Evolutionary conservation across 2,113 vertebrate genomes (phyloP), one percentile per base, ranked within the genome.

Genomic region (Hyla sarda): DNA sequence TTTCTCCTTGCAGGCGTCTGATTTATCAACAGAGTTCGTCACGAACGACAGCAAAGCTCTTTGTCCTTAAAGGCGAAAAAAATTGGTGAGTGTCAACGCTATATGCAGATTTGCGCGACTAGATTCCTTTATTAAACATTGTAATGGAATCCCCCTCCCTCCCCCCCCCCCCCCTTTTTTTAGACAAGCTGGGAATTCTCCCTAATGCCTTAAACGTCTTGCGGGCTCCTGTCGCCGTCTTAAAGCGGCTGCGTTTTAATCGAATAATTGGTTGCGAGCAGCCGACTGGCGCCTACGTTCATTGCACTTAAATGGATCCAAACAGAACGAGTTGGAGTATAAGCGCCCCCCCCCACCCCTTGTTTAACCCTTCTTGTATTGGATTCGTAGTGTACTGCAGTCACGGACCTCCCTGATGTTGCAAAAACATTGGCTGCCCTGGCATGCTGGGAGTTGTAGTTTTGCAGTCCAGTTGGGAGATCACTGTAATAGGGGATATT

Each of bases 31-130:
- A 92, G 97, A 99, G 90, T 95, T 98, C 90, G 93, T 94, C 95
- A 95, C 98, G 87, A 94, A 95, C 91, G 97, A 98, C 95, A 97
- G 96, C 95, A 97, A 98, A 96, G 97, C 96, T 88, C 96, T 98
- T 90, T 98, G 96, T 95, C 97, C 97, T 95, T 99, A 95, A 97
- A n/a, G n/a, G 89, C 58, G 28, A 2, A 62, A 78, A n/a, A n/a
- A n/a, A n/a, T n/a, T 91, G 97, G 98, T 99, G 95, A 98, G 97
- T 96, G 9, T 88, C 88, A n/a, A 1, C 32, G 12, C 52, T 45
- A 9, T 11, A 19, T 32, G 65, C 5, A 2, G 25, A 25, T 2
- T n/a, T n/a, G n/a, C 7, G 5, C n/a, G 21, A n/a, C 54, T n/a
- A 25, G 3, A 23, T 65, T 17, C 25, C 25, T 30, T 5, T 50